Base-by-base conservation (phyloP, 2,888 invertebrate species). In the Scaptomyza parva region DNA sequence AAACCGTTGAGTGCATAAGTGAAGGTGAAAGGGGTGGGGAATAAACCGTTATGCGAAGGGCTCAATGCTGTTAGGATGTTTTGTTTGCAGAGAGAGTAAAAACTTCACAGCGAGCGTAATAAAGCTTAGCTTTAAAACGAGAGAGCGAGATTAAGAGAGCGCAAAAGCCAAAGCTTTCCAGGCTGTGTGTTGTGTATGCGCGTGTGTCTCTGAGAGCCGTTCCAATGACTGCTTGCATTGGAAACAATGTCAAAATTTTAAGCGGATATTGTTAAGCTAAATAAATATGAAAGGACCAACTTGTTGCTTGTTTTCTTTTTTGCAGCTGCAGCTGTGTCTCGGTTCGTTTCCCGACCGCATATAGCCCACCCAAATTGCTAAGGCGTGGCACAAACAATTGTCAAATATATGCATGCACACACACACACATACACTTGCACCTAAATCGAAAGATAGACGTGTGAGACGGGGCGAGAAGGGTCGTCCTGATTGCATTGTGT, bases 401-500 rank as follows among this genome's bases (percentile, higher is more conserved):
- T 77, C 76, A 61, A 37, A 58, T 41, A 54, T 39, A 54, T 40
- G 47, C 57, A 50, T 47, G 40, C 41, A 61, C 14, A 33, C 11
- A 20, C 14, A 54, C n/a, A 20, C 14, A 37, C 6, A 60, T 35
- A 45, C 14, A 44, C 30, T 59, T 20, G 41, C 35, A 39, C 39
- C 35, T 35, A 7, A 35, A 35, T 43, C 2, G n/a, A 20, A 8
- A 26, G 6, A 6, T n/a, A n/a, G n/a, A 22, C 24, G 24, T 44
- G 54, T 37, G 54, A 39, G 50, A 24, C 39, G 18, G 28, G 45
- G n/a, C 9, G 55, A 39, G 55, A 70, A 70, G 75, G 61, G 30
- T 61, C 53, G 60, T 85, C 79, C 80, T 79, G 76, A 70, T 85
- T 83, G 86, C 83, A 85, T 71, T 82, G 76, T 75, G 79, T 55